Base-by-base conservation (phyloP, 2,797 vertebrate species). In the Melanitta fusca region DNA sequence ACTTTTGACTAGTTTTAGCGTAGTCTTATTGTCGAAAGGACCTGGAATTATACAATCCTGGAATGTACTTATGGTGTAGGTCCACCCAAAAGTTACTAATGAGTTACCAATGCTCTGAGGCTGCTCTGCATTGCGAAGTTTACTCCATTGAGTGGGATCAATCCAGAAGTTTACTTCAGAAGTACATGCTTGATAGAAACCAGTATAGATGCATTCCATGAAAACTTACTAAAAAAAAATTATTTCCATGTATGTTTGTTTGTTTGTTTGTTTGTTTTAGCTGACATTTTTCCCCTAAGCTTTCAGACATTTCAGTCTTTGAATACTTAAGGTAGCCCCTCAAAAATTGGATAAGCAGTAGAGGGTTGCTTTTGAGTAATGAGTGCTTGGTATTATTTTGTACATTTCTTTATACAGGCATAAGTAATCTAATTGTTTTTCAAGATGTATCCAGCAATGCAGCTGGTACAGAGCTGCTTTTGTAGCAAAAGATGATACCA, bases 381-480 rank as follows among this genome's bases (percentile, higher is more conserved):
- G 68, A 89, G 32, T 65, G 32, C 85, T 88, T 86, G 70, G 8
- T 94, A 47, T 88, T 96, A 88, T 88, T 93, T 89, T 91, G 60
- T 86, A 93, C 90, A 91, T 88, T 90, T 88, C 43, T 70, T 89
- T 93, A 94, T 68, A 95, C 34, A 88, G 45, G 24, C 85, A 74
- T 95, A 90, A 95, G 88, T 49, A 0, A 24, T 86, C 74, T 95
- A 95, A 87, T 95, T 94, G 80, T 89, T 93, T 93, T 87, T 45
- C 65, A 91, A 82, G 88, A 95, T 92, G 68, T 82, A 74, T 45
- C 64, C 94, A 82, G 83, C 43, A 93, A 90, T 77, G 88, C 89
- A 96, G 91, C 94, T 96, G 91, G 80, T 89, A 90, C 88, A 94
- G 57, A 80, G 83, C 30, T 84, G 56, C 71, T 41, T 89, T 92